Percentiles rank a stretch among this genome's conserved stretches.
These are phyloP conservation scores for Lumbricus terrestris DNA, from an alignment of 2,888 invertebrate species.

Conservation along the genomic window DNA sequence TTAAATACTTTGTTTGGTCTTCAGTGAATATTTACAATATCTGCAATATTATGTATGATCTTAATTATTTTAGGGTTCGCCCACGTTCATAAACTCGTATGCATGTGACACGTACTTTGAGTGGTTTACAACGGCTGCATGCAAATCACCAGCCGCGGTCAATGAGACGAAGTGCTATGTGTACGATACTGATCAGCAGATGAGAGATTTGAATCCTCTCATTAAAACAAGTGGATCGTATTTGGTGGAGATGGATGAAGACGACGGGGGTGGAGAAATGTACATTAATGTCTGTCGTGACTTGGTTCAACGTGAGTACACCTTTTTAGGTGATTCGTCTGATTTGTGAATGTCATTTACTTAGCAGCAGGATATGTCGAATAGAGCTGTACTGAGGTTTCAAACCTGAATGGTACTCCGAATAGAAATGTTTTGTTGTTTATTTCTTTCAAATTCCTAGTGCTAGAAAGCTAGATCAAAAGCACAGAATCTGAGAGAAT, in stretches of 20 bases:
- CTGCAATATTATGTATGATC: neutral
- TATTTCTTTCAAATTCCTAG: neutral
- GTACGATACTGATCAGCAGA: neutral
- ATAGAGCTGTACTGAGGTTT: neutral
- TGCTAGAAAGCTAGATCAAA: neutral
- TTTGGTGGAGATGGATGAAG: neutral
- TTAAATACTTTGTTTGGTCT: neutral
- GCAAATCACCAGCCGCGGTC: constrained; percentile 6
- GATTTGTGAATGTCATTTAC: neutral
- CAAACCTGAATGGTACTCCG: too few species aligned
- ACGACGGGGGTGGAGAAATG: neutral
- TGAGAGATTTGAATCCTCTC: constrained; percentile 10
- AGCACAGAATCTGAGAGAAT: neutral
- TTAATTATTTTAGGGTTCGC: neutral
- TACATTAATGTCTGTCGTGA: constrained; percentile 10
- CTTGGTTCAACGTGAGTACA: neutral
- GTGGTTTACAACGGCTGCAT: neutral
- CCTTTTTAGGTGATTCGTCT: neutral
- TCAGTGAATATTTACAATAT: too few species aligned
- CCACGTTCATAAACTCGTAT: neutral
- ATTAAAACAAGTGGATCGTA: constrained; percentile 11
- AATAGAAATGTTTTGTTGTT: too few species aligned
- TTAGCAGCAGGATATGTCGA: neutral
- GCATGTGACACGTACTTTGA: constrained; percentile 16
- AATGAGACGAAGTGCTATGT: neutral